Conservation (phyloP, 2,797 vertebrate species). For the Notamacropus eugenii region DNA sequence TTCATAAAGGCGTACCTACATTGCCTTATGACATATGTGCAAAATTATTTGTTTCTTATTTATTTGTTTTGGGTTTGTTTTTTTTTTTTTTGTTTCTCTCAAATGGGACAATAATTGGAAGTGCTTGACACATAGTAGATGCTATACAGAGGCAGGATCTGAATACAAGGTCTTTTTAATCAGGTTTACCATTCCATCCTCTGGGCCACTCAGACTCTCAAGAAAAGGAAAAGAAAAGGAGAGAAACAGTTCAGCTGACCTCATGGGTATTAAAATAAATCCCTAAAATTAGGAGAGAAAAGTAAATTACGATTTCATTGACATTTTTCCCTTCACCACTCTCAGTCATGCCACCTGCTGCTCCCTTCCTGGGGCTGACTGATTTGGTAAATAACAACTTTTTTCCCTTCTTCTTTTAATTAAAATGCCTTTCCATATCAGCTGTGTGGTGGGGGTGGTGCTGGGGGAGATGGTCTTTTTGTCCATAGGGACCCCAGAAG, state of each 20-base stretch:
- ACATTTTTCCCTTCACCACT: background rate
- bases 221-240: background rate
- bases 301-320: background rate
- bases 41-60: background rate
- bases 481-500: background rate
- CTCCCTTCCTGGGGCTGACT: background rate
- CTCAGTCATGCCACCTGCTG: background rate
- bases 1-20: too few relatives aligned
- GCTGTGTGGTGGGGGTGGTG: background rate
- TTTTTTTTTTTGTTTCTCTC: background rate
- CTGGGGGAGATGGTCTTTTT: background rate
- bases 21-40: too few relatives aligned
- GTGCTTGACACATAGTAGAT: background rate
- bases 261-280: background rate
- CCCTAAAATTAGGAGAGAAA: background rate
- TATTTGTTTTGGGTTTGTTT: background rate
- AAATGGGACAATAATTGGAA: background rate
- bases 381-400: background rate
- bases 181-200: background rate
- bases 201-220: background rate
- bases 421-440: background rate
- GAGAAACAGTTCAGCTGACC: background rate
- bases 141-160: background rate
- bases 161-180: background rate
- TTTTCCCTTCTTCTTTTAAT: background rate